A percentile compares a stretch with the other conserved stretches of the same genome.
Evolutionary conservation across 2,113 vertebrate species (phyloP).

Genomic region (Ploceus nigricollis): DNA sequence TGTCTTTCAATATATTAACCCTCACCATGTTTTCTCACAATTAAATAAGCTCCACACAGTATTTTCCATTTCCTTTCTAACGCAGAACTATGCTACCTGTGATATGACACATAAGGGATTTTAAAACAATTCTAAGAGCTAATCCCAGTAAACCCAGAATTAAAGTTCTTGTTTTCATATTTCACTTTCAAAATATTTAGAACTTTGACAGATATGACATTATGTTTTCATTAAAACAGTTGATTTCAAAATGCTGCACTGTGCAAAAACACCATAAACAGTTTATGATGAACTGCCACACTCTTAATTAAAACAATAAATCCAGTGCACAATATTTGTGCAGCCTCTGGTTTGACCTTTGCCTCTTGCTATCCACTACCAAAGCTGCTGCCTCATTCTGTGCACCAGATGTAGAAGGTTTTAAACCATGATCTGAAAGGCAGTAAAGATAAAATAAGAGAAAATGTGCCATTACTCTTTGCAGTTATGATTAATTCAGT

Average conservation of each 20-base stretch:
- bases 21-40: slow-evolving; percentile 59
- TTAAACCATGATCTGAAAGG: slow-evolving; percentile 81
- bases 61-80: slow-evolving; percentile 30
- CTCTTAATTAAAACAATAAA: slow-evolving; percentile 96
- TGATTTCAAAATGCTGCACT: slow-evolving; percentile 83
- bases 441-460: slow-evolving; percentile 87
- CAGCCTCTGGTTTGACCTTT: slow-evolving; percentile 85
- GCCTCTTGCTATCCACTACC: slow-evolving; percentile 81
- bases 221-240: slow-evolving; percentile 88
- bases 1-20: slow-evolving; percentile 64
- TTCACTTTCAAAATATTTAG: slow-evolving; percentile 89
- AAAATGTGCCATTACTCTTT: slow-evolving; percentile 83
- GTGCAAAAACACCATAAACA: slow-evolving; percentile 89
- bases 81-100: slow-evolving; percentile 51
- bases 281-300: slow-evolving; percentile 90
- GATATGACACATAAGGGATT: slow-evolving; percentile 77
- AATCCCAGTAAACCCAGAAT: slow-evolving; percentile 82
- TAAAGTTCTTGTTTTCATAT: slow-evolving; percentile 84
- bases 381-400: slow-evolving; percentile 75
- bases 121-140: slow-evolving; percentile 77
- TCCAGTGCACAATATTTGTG: slow-evolving; percentile 84
- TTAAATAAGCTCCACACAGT: slow-evolving; percentile 57
- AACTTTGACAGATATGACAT: slow-evolving; percentile 87
- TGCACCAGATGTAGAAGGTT: slow-evolving; percentile 78
- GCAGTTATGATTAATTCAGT: slow-evolving; percentile 88